Conservation (phyloP, 2,888 invertebrate genomes). For the Metalampra italica region DNA sequence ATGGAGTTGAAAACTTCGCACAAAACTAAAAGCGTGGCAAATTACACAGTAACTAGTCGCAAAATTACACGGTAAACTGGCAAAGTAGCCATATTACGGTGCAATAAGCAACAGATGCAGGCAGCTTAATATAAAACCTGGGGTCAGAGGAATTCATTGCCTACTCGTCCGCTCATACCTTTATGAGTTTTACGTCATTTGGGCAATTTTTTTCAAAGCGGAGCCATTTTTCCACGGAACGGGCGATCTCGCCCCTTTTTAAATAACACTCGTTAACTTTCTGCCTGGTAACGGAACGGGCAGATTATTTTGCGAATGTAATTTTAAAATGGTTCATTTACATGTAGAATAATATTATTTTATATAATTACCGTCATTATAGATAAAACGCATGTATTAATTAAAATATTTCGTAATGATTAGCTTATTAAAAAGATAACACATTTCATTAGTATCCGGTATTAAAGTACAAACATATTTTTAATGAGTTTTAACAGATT, state of each 20-base stretch:
- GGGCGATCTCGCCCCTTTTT: slow-evolving; percentile 41
- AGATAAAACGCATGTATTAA: background rate
- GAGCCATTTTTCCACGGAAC: slow-evolving; percentile 55
- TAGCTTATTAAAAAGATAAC: no score
- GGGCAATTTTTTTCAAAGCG: slow-evolving; percentile 63
- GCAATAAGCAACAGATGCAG: slow-evolving; percentile 44
- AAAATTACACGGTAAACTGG: slow-evolving; percentile 8
- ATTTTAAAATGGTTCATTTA: slow-evolving; percentile 58
- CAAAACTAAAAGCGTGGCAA: no score
- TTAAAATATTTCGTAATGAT: no score
- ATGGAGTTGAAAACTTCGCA: no score
- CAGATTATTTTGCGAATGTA: slow-evolving; percentile 64
- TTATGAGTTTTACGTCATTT: slow-evolving; percentile 73
- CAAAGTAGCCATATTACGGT: slow-evolving; percentile 28
- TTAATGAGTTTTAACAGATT: no score
- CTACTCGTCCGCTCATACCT: slow-evolving; percentile 39
- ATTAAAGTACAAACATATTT: no score
- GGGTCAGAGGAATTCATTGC: slow-evolving; percentile 26
- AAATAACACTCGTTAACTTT: slow-evolving; percentile 75
- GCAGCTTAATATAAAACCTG: slow-evolving; percentile 12
- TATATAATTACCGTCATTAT: no score
- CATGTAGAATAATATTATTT: background rate
- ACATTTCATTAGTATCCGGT: no score
- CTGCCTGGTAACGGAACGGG: slow-evolving; percentile 48
- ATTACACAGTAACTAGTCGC: no score